Percentiles rank a stretch among this genome's conserved stretches.
Conservation (phyloP, 2,888 invertebrate genomes). For the Papilio protenor region DNA sequence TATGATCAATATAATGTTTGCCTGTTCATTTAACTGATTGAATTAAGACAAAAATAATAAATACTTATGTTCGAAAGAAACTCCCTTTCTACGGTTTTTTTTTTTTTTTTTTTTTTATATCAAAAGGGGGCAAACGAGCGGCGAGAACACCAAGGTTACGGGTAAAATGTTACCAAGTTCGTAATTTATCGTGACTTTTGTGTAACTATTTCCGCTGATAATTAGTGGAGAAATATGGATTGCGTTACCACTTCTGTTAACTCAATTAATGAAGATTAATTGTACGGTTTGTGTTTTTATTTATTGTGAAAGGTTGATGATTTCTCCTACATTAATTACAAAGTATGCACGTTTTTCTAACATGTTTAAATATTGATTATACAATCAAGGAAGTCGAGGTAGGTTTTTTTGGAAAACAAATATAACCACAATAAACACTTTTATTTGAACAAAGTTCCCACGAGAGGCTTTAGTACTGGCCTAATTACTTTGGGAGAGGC, state of each 20-base stretch:
- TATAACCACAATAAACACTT: slow-evolving; percentile 14
- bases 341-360: not conserved
- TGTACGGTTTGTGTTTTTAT: not conserved
- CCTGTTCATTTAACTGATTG: not conserved
- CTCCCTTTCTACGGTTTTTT: too few species aligned
- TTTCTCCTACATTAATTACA: not conserved
- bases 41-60: not conserved
- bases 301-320: not conserved
- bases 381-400: not conserved
- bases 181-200: slow-evolving; percentile 4
- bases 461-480: slow-evolving; percentile 32
- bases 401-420: slow-evolving; percentile 3
- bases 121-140: too few species aligned
- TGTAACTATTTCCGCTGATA: slow-evolving; percentile 27
- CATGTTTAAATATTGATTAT: not conserved
- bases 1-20: not conserved
- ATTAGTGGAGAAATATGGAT: slow-evolving; percentile 12
- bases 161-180: not conserved
- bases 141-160: too few species aligned
- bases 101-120: too few species aligned
- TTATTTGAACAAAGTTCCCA: slow-evolving; percentile 26
- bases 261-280: slow-evolving; percentile 21
- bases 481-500: slow-evolving; percentile 41
- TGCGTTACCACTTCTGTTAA: slow-evolving; percentile 6
- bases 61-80: not conserved